Percentiles rank a stretch among this genome's conserved stretches.
These are phyloP conservation scores for Eupithecia vulgata DNA, from an alignment of 2,888 invertebrate species.

Conservation along the genomic window DNA sequence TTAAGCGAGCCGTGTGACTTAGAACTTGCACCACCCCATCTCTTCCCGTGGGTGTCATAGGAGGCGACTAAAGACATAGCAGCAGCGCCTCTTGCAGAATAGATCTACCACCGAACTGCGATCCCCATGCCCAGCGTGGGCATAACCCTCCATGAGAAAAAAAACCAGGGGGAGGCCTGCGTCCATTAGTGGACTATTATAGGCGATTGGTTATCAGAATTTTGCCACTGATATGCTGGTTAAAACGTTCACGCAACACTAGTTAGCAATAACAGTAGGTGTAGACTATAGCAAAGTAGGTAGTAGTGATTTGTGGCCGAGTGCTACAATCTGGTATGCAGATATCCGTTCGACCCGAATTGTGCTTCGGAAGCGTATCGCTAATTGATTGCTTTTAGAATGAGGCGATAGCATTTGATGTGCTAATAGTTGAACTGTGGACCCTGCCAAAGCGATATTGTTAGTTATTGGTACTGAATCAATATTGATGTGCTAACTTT, in stretches of 20 bases:
- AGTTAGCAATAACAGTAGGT: background rate
- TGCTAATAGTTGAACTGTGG: slow-evolving; percentile 6
- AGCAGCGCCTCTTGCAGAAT: no score
- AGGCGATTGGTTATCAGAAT: no score
- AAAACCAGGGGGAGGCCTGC: no score
- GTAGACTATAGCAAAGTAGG: background rate
- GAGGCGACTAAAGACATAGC: no score
- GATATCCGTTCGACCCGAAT: background rate
- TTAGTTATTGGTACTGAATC: background rate
- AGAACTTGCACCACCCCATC: no score
- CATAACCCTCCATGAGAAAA: no score
- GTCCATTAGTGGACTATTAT: no score
- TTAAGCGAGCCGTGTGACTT: no score
- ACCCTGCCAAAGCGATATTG: background rate
- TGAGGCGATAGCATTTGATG: slow-evolving; percentile 14
- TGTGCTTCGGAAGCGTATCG: slow-evolving; percentile 4
- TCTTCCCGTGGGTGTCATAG: no score
- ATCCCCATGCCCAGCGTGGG: no score
- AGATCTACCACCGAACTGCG: no score
- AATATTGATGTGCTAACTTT: background rate
- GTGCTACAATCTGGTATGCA: slow-evolving; percentile 7
- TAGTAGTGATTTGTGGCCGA: background rate
- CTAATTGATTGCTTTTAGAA: slow-evolving; percentile 13
- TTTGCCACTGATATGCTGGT: background rate
- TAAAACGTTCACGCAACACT: background rate